Evolutionary conservation across 2,797 vertebrate genomes (phyloP), one percentile per base, ranked within the genome.

Genomic region (Lates japonicus): DNA sequence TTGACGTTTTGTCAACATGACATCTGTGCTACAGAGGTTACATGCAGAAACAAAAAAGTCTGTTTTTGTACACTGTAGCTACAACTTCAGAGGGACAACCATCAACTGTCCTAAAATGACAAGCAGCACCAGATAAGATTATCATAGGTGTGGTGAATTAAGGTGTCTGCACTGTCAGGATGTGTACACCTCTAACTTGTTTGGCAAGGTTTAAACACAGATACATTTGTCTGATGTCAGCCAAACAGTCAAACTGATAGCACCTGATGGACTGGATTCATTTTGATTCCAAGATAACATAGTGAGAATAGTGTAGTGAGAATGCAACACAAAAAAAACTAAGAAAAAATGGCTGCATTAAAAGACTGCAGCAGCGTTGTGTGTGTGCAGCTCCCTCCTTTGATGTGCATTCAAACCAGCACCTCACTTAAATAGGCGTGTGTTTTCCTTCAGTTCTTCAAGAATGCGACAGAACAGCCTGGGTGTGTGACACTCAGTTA

Each of bases 391-490:
- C 41, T 46, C 19, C 31, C 12, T 29, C 3, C 10, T 25, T 39
- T 39, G 7, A 60, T 39, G 57, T 22, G 5, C 42, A n/a, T 22
- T 46, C 1, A 5, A 59, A 42, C 1, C 12, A 22, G 39, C 9
- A 3, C 5, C 25, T 44, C 39, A 44, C 60, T 44, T 12, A 2
- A 33, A 41, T 13, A 1, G 20, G 9, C 2, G 54, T 57, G 39
- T 4, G 16, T 59, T 48, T 2, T 49, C 51, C 39, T 11, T 70
- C 22, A 10, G 22, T 41, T 62, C 37, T 62, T 14, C 10, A 4
- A 35, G 25, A 70, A 35, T 17, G 17, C 11, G 11, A 42, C n/a
- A 25, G 0, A 0, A 33, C 9, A 58, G 14, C 6, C 25, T n/a
- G 20, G 25, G 44, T 0, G 0, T 10, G 39, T 10, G 54, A 5